Percentiles rank a stretch among this genome's conserved stretches.
Conservation (phyloP, 2,888 invertebrate genomes). For the Cephus sareptanus region DNA sequence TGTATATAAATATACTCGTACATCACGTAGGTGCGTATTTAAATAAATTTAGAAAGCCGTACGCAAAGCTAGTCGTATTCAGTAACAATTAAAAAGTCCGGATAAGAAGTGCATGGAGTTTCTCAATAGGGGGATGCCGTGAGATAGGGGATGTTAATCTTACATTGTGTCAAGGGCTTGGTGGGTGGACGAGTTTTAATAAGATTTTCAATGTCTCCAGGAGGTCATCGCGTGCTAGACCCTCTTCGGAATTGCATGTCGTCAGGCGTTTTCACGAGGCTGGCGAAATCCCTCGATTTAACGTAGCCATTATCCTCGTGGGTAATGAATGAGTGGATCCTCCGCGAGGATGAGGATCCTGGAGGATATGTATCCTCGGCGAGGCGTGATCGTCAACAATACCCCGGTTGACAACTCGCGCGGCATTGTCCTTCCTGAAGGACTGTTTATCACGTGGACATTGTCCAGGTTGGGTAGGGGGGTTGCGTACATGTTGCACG, state of each 20-base stretch:
- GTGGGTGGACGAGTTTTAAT: neutral
- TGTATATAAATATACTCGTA: neutral
- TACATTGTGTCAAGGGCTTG: neutral
- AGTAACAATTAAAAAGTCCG: neutral
- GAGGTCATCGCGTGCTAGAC: neutral
- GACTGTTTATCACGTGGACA: slow-evolving; percentile 36
- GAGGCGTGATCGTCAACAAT: slow-evolving; percentile 26
- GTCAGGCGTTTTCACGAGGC: neutral
- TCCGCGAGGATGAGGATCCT: neutral
- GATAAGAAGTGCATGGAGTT: neutral
- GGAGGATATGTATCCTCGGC: slow-evolving; percentile 20
- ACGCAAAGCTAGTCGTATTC: too few relatives aligned
- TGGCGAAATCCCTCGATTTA: slow-evolving; percentile 4
- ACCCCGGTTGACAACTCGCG: slow-evolving; percentile 20
- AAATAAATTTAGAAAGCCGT: neutral
- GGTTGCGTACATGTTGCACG: neutral
- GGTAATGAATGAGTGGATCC: slow-evolving; percentile 8
- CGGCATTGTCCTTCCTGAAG: slow-evolving; percentile 24
- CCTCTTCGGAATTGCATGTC: neutral
- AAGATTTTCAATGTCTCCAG: neutral
- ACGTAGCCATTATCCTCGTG: slow-evolving; percentile 2
- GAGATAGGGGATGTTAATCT: neutral
- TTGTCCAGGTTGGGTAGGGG: slow-evolving; percentile 45
- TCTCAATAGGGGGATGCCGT: neutral
- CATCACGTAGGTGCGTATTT: neutral